A percentile compares a stretch with the other conserved stretches of the same genome.
phyloP scores from a whole-genome alignment of 1,140 invertebrate species.

The Cotesia glomerata region DNA sequence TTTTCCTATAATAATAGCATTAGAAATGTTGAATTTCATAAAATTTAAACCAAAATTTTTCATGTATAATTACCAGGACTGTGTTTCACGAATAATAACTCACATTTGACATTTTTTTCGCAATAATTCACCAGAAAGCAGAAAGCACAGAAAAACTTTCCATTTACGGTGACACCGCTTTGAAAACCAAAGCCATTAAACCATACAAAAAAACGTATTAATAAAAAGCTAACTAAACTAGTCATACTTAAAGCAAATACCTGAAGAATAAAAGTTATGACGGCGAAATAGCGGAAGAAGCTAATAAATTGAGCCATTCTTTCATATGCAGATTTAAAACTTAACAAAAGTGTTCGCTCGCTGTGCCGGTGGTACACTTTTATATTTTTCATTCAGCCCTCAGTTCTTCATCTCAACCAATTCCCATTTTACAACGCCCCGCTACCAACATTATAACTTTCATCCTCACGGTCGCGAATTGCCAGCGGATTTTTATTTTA shows the following conservation, averaged over 20 bases:
- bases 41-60: too few species aligned
- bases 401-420: background rate
- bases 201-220: background rate
- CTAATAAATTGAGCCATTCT: constrained; percentile 45
- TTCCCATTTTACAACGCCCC: background rate
- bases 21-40: too few species aligned
- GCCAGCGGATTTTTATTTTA: constrained; percentile 45
- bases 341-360: constrained; percentile 45
- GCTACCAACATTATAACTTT: constrained; percentile 4
- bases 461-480: constrained; percentile 13
- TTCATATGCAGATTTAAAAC: constrained; percentile 51
- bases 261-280: constrained; percentile 1
- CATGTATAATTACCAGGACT: too few species aligned
- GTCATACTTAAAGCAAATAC: background rate
- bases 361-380: background rate
- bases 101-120: too few species aligned
- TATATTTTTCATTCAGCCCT: background rate
- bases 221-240: too few species aligned
- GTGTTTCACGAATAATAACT: too few species aligned
- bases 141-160: too few species aligned
- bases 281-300: constrained; percentile 12
- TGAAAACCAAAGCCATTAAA: background rate
- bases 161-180: background rate
- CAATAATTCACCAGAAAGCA: too few species aligned
- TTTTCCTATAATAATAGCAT: too few species aligned